Evolutionary conservation across 2,797 vertebrate species (phyloP), one percentile per base, ranked within the genome.

Genomic region (Podargus strigoides): DNA sequence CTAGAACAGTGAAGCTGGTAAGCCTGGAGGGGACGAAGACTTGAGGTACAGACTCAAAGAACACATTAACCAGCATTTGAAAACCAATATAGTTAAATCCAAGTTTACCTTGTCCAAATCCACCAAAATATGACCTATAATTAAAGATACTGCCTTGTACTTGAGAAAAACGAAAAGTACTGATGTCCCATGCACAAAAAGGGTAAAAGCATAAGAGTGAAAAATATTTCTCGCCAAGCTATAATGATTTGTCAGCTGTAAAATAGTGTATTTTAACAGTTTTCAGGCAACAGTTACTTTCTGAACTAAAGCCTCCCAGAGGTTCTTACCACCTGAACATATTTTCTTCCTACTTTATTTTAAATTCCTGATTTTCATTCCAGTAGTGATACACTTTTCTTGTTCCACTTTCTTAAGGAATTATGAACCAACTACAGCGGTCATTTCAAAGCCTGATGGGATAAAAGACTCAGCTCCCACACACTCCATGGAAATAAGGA

Each of bases 121-220:
- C 18, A 85, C 8, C 1, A 2, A 68, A 75, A 56, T 41, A 41
- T 10, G 17, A 63, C 28, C 47, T 69, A 20, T 15, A 49, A 80
- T 72, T 68, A 74, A 92, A 85, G 72, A 77, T 10, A 55, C 9
- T 68, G n/a, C 32, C 44, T 77, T 67, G 8, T 37, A 67, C n/a
- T 41, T 22, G 15, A 87, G 24, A 10, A 30, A 41, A 24, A 68
- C n/a, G 58, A 28, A 39, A 26, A 69, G 55, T 23, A 75, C 13
- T 0, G 0, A 34, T 83, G 19, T 69, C 70, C 59, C n/a, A 66
- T 6, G 4, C 20, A 62, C n/a, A 49, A 0, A 12, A 74, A 34
- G 22, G 52, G 44, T 14, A 30, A 88, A 70, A 77, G 18, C 8
- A 70, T 5, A 46, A 34, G 6, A 75, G 3, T 37, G 20, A 55